Percentiles rank a stretch among this genome's conserved stretches.
phyloP scores from a whole-genome alignment of 2,113 vertebrate genomes.

The Neogale vison region DNA sequence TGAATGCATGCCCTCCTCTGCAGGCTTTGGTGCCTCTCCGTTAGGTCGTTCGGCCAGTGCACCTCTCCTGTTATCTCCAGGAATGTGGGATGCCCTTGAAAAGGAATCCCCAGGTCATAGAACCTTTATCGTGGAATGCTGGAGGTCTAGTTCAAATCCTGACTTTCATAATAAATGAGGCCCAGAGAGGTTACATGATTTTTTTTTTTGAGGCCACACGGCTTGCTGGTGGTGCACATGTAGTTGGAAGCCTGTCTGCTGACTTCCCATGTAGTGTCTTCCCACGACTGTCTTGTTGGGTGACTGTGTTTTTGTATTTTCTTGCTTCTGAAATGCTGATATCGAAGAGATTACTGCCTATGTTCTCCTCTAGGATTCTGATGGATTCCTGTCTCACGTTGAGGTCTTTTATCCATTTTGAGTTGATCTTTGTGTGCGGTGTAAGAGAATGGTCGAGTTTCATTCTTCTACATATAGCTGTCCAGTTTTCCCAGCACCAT shows the following conservation, averaged over 20 bases:
- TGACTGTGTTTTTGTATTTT: background rate
- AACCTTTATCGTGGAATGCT: too few relatives aligned
- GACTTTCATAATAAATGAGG: background rate
- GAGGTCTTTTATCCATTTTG: too few relatives aligned
- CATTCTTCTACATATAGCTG: too few relatives aligned
- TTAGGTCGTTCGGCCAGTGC: rapidly evolving
- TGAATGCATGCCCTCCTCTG: rapidly evolving
- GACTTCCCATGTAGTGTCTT: background rate
- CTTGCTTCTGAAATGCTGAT: background rate
- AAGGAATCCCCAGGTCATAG: background rate
- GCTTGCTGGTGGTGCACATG: rapidly evolving
- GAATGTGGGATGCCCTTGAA: rapidly evolving
- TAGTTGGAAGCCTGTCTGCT: background rate
- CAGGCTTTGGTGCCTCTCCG: too few relatives aligned
- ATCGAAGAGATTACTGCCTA: too few relatives aligned
- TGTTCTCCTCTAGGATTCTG: too few relatives aligned
- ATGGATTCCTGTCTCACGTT: too few relatives aligned
- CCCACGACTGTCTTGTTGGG: background rate
- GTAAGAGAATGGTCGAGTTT: too few relatives aligned
- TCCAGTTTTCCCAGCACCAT: too few relatives aligned
- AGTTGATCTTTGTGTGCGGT: too few relatives aligned
- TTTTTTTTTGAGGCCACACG: background rate
- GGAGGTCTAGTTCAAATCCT: background rate
- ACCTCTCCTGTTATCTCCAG: rapidly evolving
- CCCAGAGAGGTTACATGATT: background rate